These are phyloP conservation scores for Phania funesta DNA, from an alignment of 2,888 invertebrate genomes.

Conservation along the genomic window DNA sequence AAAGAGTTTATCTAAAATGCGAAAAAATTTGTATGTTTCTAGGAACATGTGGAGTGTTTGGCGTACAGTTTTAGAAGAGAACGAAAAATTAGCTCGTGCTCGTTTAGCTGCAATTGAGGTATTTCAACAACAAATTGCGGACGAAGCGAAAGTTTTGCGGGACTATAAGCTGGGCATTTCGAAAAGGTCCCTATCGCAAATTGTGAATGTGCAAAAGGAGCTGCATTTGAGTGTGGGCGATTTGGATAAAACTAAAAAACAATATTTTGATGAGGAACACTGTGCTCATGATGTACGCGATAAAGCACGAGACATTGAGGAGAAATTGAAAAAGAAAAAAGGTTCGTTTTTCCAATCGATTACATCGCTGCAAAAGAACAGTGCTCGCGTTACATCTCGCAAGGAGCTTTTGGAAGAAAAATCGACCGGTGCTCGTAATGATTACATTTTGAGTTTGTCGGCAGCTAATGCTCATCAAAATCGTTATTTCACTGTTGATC, in stretches of 20 bases:
- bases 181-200: slow-evolving; percentile 90
- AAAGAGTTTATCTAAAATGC: not conserved
- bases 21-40: not conserved
- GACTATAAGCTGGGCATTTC: slow-evolving; percentile 91
- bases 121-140: slow-evolving; percentile 96
- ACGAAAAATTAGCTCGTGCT: slow-evolving; percentile 94
- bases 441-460: slow-evolving; percentile 94
- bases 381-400: slow-evolving; percentile 96
- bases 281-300: slow-evolving; percentile 96
- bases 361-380: slow-evolving; percentile 96
- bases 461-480: slow-evolving; percentile 96
- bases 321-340: slow-evolving; percentile 97
- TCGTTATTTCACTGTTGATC: slow-evolving; percentile 94
- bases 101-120: slow-evolving; percentile 96
- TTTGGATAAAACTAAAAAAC: slow-evolving; percentile 95
- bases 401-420: slow-evolving; percentile 95
- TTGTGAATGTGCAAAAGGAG: slow-evolving; percentile 93
- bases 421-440: slow-evolving; percentile 96
- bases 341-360: slow-evolving; percentile 98
- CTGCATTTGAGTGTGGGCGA: slow-evolving; percentile 92
- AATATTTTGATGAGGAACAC: slow-evolving; percentile 97
- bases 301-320: slow-evolving; percentile 97
- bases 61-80: slow-evolving; percentile 96
- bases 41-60: slow-evolving; percentile 99
- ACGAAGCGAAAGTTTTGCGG: slow-evolving; percentile 92